phyloP scores from a whole-genome alignment of 2,113 vertebrate species.

The Heterotis niloticus region DNA sequence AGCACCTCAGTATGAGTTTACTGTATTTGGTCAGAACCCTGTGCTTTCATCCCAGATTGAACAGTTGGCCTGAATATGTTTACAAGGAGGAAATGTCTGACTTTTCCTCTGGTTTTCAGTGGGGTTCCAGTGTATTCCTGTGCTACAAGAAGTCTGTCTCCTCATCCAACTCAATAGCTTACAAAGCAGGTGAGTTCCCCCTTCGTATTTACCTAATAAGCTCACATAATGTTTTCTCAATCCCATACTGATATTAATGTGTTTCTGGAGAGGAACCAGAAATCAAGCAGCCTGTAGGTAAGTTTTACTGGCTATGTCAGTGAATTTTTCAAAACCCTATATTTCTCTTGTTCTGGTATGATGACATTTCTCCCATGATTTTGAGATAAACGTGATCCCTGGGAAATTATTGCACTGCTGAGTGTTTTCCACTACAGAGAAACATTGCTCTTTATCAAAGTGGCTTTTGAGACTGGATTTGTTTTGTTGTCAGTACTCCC shows the following conservation, averaged over 20 bases:
- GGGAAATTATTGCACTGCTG: not conserved
- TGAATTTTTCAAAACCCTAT: too few relatives aligned
- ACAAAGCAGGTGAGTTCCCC: conserved; percentile 86
- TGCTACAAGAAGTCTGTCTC: conserved; percentile 98
- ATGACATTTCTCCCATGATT: not conserved
- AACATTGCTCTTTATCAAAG: not conserved
- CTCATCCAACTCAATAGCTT: conserved; percentile 86
- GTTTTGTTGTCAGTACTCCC: not conserved
- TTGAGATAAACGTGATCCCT: not conserved
- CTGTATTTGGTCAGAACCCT: too few relatives aligned
- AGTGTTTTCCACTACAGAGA: not conserved
- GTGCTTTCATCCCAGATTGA: too few relatives aligned
- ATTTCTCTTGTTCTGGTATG: not conserved
- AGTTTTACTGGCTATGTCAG: too few relatives aligned
- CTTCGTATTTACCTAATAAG: too few relatives aligned
- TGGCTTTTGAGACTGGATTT: not conserved
- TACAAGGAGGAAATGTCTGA: not conserved
- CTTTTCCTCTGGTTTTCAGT: conserved; percentile 60
- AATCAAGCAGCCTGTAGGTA: too few relatives aligned
- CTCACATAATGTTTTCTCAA: too few relatives aligned
- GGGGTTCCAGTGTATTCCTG: conserved; percentile 94
- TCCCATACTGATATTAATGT: too few relatives aligned
- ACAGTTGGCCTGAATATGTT: not conserved
- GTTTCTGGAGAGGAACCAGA: too few relatives aligned
- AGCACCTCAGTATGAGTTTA: not conserved